Conservation (phyloP, 1,140 invertebrate species). For the Harpegnathos saltator region DNA sequence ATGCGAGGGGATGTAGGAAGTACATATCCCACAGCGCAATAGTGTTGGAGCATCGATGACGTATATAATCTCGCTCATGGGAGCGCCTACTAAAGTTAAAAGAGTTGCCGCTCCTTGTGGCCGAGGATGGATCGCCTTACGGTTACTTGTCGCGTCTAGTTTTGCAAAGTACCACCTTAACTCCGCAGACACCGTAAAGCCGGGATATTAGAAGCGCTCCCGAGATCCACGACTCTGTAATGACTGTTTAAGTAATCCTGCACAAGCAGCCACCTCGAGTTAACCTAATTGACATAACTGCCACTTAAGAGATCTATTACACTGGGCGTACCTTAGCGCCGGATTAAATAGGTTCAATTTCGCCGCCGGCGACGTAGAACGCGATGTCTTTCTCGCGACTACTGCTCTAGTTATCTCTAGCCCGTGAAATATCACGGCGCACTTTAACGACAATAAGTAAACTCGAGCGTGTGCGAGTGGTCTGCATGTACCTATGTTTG, state of each 20-base stretch:
- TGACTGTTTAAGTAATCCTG: slow-evolving; percentile 72
- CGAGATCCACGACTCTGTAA: slow-evolving; percentile 51
- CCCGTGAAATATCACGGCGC: slow-evolving; percentile 20
- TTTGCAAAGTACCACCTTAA: neutral
- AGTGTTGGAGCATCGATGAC: neutral
- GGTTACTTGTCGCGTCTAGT: slow-evolving; percentile 59
- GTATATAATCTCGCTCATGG: neutral
- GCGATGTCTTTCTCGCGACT: slow-evolving; percentile 16
- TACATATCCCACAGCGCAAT: too few species aligned
- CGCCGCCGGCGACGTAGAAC: neutral
- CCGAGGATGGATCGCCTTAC: slow-evolving; percentile 61
- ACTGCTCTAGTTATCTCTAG: too few species aligned
- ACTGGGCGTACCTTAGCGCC: slow-evolving; percentile 26
- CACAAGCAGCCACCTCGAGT: slow-evolving; percentile 67
- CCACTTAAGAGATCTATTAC: slow-evolving; percentile 72
- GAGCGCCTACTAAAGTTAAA: slow-evolving; percentile 15
- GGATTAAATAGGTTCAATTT: slow-evolving; percentile 58
- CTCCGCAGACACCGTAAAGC: slow-evolving; percentile 21
- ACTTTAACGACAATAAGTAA: slow-evolving; percentile 16
- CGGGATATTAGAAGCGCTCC: slow-evolving; percentile 61
- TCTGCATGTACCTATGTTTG: too few species aligned
- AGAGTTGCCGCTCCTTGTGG: neutral
- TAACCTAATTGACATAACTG: slow-evolving; percentile 72
- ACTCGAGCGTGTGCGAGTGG: neutral
- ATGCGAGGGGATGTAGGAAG: neutral